These are phyloP conservation scores for Ophion ventricosus DNA, from an alignment of 2,888 invertebrate genomes.

Conservation along the genomic window DNA sequence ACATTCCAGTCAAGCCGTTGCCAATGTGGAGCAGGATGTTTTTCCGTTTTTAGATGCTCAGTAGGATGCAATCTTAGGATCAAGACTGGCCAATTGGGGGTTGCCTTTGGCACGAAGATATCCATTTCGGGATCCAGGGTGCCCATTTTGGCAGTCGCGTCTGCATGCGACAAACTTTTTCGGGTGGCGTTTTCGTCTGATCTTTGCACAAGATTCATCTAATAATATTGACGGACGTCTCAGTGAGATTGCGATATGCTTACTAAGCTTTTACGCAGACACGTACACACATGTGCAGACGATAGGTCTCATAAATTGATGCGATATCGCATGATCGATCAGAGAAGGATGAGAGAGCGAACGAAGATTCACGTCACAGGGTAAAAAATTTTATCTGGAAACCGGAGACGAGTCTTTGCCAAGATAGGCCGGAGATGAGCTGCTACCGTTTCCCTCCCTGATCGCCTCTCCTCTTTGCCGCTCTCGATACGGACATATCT, in stretches of 20 bases:
- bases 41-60: neutral
- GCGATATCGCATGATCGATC: constrained; percentile 55
- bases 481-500: constrained; percentile 10
- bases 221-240: too few relatives aligned
- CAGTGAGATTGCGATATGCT: neutral
- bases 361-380: constrained; percentile 34
- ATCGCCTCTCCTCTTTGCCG: neutral
- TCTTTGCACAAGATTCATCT: too few relatives aligned
- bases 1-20: neutral
- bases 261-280: constrained; percentile 1
- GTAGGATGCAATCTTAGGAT: neutral
- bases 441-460: constrained; percentile 40
- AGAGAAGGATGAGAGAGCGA: constrained; percentile 26
- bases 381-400: constrained; percentile 50
- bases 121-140: neutral
- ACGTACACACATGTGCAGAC: constrained; percentile 10
- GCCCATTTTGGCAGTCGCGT: too few relatives aligned
- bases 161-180: too few relatives aligned
- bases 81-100: neutral
- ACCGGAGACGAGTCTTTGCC: constrained; percentile 62
- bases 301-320: constrained; percentile 53
- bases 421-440: constrained; percentile 65
- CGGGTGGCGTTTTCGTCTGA: too few relatives aligned
- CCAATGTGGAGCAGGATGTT: neutral
- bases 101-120: too few relatives aligned